Evolutionary conservation across 1,140 invertebrate species (phyloP), one percentile per base, ranked within the genome.

Genomic region (Alviniconcha marisindica): DNA sequence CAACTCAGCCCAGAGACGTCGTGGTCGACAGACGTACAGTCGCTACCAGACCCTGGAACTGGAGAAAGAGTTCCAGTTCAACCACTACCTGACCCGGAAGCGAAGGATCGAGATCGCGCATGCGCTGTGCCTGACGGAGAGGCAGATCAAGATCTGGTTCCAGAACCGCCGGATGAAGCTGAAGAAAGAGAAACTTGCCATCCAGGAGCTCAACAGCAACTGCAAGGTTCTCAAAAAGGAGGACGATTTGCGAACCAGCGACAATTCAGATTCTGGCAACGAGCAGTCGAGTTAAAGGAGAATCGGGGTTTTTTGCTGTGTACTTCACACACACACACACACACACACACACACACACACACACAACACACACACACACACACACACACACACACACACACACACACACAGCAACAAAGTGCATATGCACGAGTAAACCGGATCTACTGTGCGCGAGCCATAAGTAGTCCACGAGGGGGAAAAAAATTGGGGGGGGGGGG

Each of bases 111-210:
- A 98, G 93, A 97, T 99, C 85, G 97, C 98, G 2, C 97, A 96
- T 93, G 95, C 96, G 38, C 94, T 98, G 74, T 97, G 96, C 93
- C 95, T 98, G 63, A 97, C 96, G 78, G 98, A 99, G 93, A 94
- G 97, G 88, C 96, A 97, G 93, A 97, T 97, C 87, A 97, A 97
- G 94, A 94, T 93, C 71, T 94, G 93, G 93, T 94, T 99, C 94
- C 97, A 99, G 94, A 99, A 99, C 94, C 94, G 98, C 81, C 95
- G 98, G 87, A 99, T 99, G 98, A 99, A 99, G 94, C 98, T 98
- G 97, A 99, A 99, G 95, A 99, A 99, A 94, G 98, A 99, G 94
- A 97, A 99, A 94, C 98, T 98, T 74, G 83, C 85, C 78, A 88
- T 87, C 85, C 79, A 89, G 83, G 85, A 88, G 73, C 51, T 86